Evolutionary conservation across 2,888 invertebrate genomes (phyloP).

Genomic region (Drosophila mercatorum): DNA sequence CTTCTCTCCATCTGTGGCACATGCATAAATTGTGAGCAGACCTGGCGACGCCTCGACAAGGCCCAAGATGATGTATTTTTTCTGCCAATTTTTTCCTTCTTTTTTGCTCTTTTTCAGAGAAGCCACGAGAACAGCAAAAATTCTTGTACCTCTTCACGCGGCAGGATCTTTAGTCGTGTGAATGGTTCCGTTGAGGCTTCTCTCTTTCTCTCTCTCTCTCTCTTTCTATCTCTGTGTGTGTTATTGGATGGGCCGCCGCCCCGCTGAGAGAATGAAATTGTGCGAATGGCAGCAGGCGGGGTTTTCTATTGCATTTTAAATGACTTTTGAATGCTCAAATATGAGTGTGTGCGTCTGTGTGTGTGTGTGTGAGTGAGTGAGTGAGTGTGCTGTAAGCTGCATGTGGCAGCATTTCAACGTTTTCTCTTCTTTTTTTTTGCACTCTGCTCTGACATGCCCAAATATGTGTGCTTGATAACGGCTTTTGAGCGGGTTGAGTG

Average conservation of each 20-base stretch:
- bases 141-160: constrained; percentile 50
- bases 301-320: constrained; percentile 62
- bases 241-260: constrained; percentile 30
- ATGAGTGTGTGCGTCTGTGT: constrained; percentile 6
- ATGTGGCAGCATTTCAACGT: constrained; percentile 49
- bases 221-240: background rate
- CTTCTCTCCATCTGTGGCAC: constrained; percentile 41
- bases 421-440: constrained; percentile 20
- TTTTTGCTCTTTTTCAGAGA: constrained; percentile 45
- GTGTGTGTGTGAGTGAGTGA: constrained; percentile 1
- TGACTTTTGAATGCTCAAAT: constrained; percentile 53
- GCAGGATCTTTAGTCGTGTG: constrained; percentile 62
- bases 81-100: constrained; percentile 1
- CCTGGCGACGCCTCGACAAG: constrained; percentile 52
- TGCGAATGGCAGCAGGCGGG: constrained; percentile 40
- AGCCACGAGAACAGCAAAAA: constrained; percentile 51
- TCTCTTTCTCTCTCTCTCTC: background rate
- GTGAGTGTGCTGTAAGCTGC: constrained; percentile 35
- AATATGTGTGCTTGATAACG: constrained; percentile 53
- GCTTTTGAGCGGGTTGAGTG: constrained; percentile 42
- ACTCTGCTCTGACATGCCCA: constrained; percentile 45
- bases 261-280: constrained; percentile 58
- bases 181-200: constrained; percentile 35
- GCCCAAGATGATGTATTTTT: constrained; percentile 46
- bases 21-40: constrained; percentile 63